phyloP scores from a whole-genome alignment of 2,113 vertebrate genomes.

The Saimiri boliviensis region DNA sequence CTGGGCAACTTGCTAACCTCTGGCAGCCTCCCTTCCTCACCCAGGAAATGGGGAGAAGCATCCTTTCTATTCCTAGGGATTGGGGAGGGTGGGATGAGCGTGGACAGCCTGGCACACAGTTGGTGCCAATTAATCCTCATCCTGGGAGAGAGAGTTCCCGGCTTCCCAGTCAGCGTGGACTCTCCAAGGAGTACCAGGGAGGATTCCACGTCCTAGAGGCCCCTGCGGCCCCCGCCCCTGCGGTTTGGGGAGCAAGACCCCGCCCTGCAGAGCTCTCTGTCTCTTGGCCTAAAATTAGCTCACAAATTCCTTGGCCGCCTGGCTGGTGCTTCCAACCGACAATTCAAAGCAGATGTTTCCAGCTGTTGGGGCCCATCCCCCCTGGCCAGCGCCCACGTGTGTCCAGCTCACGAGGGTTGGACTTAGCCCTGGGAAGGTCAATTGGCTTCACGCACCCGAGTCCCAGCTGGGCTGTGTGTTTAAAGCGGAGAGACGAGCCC shows the following conservation, averaged over 20 bases:
- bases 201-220: background rate
- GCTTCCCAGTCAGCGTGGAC: fast-evolving
- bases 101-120: background rate
- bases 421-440: background rate
- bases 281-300: slow-evolving; percentile 77
- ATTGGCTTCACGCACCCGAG: fast-evolving
- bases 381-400: background rate
- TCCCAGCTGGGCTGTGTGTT: background rate
- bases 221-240: background rate
- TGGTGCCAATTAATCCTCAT: no score
- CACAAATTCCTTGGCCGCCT: slow-evolving; percentile 71
- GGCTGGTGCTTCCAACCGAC: slow-evolving; percentile 47
- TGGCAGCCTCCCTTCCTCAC: background rate
- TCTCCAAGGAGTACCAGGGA: fast-evolving
- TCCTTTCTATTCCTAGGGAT: no score
- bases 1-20: fast-evolving
- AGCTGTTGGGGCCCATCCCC: slow-evolving; percentile 60
- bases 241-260: slow-evolving; percentile 34
- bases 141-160: fast-evolving
- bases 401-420: background rate
- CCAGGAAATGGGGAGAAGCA: background rate
- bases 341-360: slow-evolving; percentile 79
- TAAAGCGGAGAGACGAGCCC: fast-evolving
- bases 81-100: fast-evolving
- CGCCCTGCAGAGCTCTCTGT: slow-evolving; percentile 23